Conservation (phyloP, 2,888 invertebrate genomes). For the Polymixis lichenea region DNA sequence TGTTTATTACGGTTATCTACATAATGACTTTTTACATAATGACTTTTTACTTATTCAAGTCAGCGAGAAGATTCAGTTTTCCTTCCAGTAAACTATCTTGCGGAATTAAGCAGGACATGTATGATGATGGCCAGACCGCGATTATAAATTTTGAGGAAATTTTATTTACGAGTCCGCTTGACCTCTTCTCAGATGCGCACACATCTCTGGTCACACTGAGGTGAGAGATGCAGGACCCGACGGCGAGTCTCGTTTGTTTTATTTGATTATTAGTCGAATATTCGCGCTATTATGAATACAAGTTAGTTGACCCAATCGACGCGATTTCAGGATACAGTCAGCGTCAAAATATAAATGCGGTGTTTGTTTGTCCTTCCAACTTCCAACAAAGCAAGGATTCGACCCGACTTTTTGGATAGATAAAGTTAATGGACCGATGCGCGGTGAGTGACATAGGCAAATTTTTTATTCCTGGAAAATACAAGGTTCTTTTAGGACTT, state of each 20-base stretch:
- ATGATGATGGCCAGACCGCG: neutral
- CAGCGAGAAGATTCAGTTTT: neutral
- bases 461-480: neutral
- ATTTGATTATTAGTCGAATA: neutral
- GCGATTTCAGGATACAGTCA: conserved; percentile 10
- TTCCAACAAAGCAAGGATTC: neutral
- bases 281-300: neutral
- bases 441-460: too few relatives aligned
- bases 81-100: neutral
- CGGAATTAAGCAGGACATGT: neutral
- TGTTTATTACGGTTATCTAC: neutral
- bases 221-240: neutral
- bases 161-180: conserved; percentile 2
- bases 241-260: neutral
- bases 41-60: neutral
- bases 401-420: neutral
- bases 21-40: neutral
- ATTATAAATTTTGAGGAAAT: neutral
- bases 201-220: neutral
- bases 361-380: neutral
- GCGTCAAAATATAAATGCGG: neutral
- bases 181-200: neutral
- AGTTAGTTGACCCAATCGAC: neutral
- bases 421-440: neutral
- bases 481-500: neutral